Evolutionary conservation across 2,888 invertebrate species (phyloP), one percentile per base, ranked within the genome.

Genomic region (Drosophila paranaensis): DNA sequence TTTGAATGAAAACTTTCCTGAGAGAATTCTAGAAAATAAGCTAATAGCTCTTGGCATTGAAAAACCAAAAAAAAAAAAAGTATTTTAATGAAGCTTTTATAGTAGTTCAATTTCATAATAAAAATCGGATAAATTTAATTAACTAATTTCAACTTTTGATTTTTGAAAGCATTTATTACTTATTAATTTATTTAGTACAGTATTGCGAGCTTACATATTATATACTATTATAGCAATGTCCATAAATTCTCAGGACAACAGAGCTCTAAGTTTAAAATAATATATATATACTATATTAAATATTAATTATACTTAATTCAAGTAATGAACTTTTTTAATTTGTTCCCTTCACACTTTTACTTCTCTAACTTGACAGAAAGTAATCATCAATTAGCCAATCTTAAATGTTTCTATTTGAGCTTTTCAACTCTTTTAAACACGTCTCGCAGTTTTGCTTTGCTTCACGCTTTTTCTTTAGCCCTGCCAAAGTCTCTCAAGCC

Each of bases 401-500:
- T 43, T 16, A 14, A 56, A 2, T 43, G 42, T 14, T 20, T 14
- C 20, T 3, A 14, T n/a, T 43, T 33, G 0, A 43, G 35, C 6
- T 33, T 25, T 6, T 3, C 43, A 43, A 14, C 33, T 56, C 43
- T 25, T 35, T 14, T 35, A 56, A 43, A 20, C 35, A 35, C 43
- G 56, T 43, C 42, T 16, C 27, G 35, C 4, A 5, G 20, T 6
- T 14, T 13, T n/a, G 5, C 42, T 20, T 35, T 33, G 37, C 3
- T 60, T 60, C 30, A 16, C 42, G 5, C 35, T 14, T 40, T 11
- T 27, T 27, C 25, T 37, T 53, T 5, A 37, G 51, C 40, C 33
- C 66, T 35, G 60, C 46, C 60, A 71, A 43, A 55, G 55, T 61
- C 43, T 57, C 60, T 62, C 60, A 63, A 73, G 63, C 63, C 48